Percentiles rank a stretch among this genome's conserved stretches.
Evolutionary conservation across 2,113 vertebrate species (phyloP).

Genomic region (Uria aalge): DNA sequence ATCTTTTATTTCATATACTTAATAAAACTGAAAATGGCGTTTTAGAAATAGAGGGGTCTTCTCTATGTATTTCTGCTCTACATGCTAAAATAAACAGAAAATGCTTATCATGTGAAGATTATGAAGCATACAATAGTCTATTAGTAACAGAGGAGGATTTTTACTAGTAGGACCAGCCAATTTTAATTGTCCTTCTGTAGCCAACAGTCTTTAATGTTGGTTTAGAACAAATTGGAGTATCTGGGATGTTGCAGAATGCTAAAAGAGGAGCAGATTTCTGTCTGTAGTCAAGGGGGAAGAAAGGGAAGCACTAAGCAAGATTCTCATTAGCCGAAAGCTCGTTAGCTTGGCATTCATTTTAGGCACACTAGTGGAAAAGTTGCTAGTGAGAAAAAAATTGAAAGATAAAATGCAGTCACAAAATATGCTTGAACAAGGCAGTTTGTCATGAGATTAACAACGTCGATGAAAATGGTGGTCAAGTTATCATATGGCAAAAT

Average conservation of each 20-base stretch:
- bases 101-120: background rate
- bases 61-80: background rate
- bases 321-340: background rate
- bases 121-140: background rate
- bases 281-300: background rate
- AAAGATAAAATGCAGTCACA: background rate
- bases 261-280: background rate
- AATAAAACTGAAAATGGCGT: background rate
- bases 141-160: background rate
- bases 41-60: background rate
- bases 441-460: background rate
- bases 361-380: background rate
- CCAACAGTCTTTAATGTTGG: background rate
- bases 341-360: background rate
- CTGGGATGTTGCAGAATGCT: background rate
- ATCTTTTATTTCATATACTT: background rate
- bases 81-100: background rate
- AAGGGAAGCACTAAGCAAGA: background rate
- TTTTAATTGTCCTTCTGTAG: background rate
- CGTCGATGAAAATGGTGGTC: background rate
- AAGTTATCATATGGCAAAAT: background rate
- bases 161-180: background rate
- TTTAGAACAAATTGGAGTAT: background rate
- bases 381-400: background rate
- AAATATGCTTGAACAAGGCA: background rate